phyloP scores from a whole-genome alignment of 2,113 vertebrate genomes.

The Hystrix cristata region DNA sequence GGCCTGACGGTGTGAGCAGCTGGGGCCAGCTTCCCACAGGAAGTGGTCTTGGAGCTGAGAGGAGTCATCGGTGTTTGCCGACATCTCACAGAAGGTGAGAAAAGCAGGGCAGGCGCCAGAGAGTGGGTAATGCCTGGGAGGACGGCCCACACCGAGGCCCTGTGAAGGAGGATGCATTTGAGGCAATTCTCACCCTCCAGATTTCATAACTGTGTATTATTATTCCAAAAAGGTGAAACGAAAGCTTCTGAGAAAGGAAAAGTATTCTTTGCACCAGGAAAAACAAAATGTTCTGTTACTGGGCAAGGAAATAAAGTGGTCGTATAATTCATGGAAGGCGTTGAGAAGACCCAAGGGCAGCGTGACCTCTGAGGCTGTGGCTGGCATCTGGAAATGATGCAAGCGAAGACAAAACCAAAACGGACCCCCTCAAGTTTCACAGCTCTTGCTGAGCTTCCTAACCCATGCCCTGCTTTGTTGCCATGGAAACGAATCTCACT shows the following conservation, averaged over 20 bases:
- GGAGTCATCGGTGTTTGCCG: background rate
- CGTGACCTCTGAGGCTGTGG: background rate
- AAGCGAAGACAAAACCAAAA: background rate
- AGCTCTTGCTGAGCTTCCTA: conserved; percentile 32
- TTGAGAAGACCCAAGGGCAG: background rate
- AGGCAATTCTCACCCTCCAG: background rate
- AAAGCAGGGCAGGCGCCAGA: background rate
- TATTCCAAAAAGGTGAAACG: background rate
- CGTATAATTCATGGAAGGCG: background rate
- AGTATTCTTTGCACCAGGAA: background rate
- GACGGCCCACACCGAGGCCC: fast-evolving
- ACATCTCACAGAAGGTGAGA: background rate
- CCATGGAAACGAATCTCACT: conserved; percentile 47
- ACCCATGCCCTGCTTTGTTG: conserved; percentile 31
- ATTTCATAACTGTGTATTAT: background rate
- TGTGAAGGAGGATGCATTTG: fast-evolving
- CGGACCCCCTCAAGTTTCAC: background rate
- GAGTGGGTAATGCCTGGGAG: background rate
- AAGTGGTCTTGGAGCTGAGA: background rate
- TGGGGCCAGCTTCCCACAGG: background rate
- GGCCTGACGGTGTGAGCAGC: background rate
- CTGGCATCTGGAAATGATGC: background rate
- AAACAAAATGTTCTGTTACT: background rate
- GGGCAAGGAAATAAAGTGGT: background rate
- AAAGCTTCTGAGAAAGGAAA: conserved; percentile 34